These are phyloP conservation scores for Ailurus styani DNA, from an alignment of 2,113 vertebrate genomes.

Conservation along the genomic window DNA sequence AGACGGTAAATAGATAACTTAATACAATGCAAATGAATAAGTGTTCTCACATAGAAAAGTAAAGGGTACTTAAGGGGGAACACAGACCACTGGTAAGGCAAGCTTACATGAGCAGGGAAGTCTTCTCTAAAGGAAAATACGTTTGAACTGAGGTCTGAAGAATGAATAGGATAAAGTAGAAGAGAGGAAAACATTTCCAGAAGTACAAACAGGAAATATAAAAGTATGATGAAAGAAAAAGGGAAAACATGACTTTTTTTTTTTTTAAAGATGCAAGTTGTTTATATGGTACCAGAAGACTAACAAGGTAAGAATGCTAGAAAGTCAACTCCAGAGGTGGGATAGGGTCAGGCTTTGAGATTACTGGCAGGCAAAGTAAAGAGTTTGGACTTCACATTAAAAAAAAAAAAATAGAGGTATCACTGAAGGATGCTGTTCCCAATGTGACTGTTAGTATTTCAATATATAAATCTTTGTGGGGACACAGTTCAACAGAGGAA, in stretches of 20 bases:
- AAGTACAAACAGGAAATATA: background rate
- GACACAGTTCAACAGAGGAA: background rate
- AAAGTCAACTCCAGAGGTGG: background rate
- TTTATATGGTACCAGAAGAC: background rate
- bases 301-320: background rate
- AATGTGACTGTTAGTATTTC: background rate
- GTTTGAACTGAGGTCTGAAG: background rate
- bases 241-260: background rate
- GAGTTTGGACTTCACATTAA: background rate
- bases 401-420: background rate
- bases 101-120: background rate
- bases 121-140: background rate
- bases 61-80: background rate
- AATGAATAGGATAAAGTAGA: background rate
- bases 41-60: background rate
- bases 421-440: background rate
- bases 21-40: background rate
- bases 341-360: background rate
- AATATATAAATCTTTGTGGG: background rate
- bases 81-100: background rate
- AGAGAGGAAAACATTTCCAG: background rate
- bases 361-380: background rate
- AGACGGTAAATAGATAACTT: background rate
- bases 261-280: background rate
- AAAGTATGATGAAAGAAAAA: background rate